Percentiles rank a stretch among this genome's conserved stretches.
Conservation (phyloP, 2,888 invertebrate species). For the Spicauda simplicius region DNA sequence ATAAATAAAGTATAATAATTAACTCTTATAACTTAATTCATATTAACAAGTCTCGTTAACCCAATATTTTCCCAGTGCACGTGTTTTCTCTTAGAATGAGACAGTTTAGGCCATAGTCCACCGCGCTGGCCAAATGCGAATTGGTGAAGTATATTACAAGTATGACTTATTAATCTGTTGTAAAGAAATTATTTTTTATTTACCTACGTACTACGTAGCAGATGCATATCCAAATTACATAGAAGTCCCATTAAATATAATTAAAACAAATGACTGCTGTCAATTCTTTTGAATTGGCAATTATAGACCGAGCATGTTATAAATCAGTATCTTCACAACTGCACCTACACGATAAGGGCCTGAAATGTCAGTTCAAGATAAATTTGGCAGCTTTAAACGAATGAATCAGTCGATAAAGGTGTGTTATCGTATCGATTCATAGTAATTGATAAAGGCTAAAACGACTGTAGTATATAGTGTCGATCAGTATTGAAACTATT, state of each 20-base stretch:
- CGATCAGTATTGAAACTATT: conserved; percentile 9
- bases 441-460: conserved; percentile 41
- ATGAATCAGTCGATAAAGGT: conserved; percentile 52
- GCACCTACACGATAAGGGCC: conserved; percentile 18
- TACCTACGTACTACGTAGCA: too few species aligned
- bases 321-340: background rate
- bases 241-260: background rate
- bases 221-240: background rate
- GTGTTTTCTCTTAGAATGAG: too few species aligned
- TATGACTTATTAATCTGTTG: too few species aligned
- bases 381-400: conserved; percentile 44
- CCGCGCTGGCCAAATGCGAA: too few species aligned
- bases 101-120: too few species aligned
- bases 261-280: background rate
- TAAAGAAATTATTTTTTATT: too few species aligned
- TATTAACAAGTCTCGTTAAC: too few species aligned
- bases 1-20: too few species aligned
- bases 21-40: too few species aligned
- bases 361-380: conserved; percentile 38
- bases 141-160: too few species aligned
- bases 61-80: too few species aligned
- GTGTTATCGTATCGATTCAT: conserved; percentile 42
- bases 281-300: background rate
- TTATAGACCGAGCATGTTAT: background rate
- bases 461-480: conserved; percentile 23